Evolutionary conservation across 2,797 vertebrate genomes (phyloP), one percentile per base, ranked within the genome.

Genomic region (Dallia pectoralis): DNA sequence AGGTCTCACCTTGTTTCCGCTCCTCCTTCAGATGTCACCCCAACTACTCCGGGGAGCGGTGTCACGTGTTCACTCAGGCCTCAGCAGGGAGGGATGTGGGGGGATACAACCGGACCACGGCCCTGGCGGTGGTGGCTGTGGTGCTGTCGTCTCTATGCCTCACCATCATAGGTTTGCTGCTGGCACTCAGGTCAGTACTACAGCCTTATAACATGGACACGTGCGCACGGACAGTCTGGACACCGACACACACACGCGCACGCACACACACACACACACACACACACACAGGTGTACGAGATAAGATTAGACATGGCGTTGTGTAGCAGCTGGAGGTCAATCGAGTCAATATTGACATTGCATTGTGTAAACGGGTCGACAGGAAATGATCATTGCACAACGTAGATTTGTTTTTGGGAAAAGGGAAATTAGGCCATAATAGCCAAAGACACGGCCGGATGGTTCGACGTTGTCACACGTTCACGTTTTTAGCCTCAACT

Each of bases 131-230:
- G 0, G 95, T 98, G 22, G 97, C 97, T 0, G 96, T 99, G 3
- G 93, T 98, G 72, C 91, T 99, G 64, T 99, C 97, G 0, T 97
- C 95, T 0, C 86, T 99, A 61, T 98, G 97, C 85, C 95, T 99
- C 14, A 78, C 93, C 77, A 96, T 98, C 92, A 98, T 99, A 0
- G 95, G 93, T 72, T 95, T 95, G 66, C 91, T 99, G 74, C 86
- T 99, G 86, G 93, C 96, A 88, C 93, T 98, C 81, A 96, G 97
- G 98, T 98, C 5, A 59, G 53, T 27, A 59, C 62, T 19, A 18
- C 61, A 18, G 27, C 29, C 27, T 19, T 9, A 19, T 22, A 56
- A 56, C 53, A 56, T n/a, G 51, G n/a, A 56, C n/a, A 4, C 36
- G 9, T 40, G 36, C 5, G 36, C 36, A 40, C 1, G 3, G 14